These are phyloP conservation scores for Melikaiella ostensackeni DNA, from an alignment of 2,888 invertebrate species.

Conservation along the genomic window DNA sequence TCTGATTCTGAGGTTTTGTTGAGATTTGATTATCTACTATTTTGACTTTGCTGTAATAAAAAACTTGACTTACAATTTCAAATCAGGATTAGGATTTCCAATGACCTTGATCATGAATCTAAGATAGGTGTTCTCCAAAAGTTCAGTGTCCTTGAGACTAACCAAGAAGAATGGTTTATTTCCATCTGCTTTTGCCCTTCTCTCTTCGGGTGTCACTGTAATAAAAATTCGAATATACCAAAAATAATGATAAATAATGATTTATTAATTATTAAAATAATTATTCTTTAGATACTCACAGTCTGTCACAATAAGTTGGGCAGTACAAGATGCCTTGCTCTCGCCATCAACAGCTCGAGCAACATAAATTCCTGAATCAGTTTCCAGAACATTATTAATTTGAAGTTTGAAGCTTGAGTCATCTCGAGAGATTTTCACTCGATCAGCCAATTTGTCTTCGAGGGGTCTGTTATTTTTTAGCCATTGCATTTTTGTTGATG, in stretches of 20 bases:
- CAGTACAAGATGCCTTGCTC: slow-evolving; percentile 90
- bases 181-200: slow-evolving; percentile 83
- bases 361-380: slow-evolving; percentile 93
- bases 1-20: neutral
- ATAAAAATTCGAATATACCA: slow-evolving; percentile 39
- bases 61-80: slow-evolving; percentile 88
- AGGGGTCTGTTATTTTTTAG: slow-evolving; percentile 92
- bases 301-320: slow-evolving; percentile 91
- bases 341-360: slow-evolving; percentile 90
- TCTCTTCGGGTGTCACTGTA: slow-evolving; percentile 85
- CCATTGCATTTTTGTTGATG: slow-evolving; percentile 84
- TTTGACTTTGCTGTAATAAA: slow-evolving; percentile 10
- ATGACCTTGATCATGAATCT: slow-evolving; percentile 93
- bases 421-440: slow-evolving; percentile 82
- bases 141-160: slow-evolving; percentile 91
- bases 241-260: slow-evolving; percentile 13
- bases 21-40: too few relatives aligned
- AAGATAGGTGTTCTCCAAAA: slow-evolving; percentile 90
- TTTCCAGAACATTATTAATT: slow-evolving; percentile 85
- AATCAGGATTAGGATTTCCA: slow-evolving; percentile 92
- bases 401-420: slow-evolving; percentile 84
- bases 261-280: slow-evolving; percentile 2
- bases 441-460: slow-evolving; percentile 86
- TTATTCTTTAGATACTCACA: slow-evolving; percentile 80
- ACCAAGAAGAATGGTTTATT: slow-evolving; percentile 92